phyloP scores from a whole-genome alignment of 2,888 invertebrate species.

The Microchrysa polita region DNA sequence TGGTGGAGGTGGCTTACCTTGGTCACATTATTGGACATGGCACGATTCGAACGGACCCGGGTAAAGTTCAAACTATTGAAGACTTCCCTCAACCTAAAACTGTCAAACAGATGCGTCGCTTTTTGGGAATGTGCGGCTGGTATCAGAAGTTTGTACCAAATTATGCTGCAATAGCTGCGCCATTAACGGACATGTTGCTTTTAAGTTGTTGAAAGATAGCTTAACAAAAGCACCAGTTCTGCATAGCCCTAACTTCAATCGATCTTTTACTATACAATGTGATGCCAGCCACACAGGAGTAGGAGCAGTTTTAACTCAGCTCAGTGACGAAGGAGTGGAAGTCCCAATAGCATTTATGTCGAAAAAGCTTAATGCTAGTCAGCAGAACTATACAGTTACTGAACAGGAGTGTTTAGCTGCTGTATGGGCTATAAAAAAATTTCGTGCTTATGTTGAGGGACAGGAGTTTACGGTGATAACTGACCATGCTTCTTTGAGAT shows the following conservation, averaged over 20 bases:
- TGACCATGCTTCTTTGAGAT: neutral
- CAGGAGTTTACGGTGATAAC: conserved; percentile 43
- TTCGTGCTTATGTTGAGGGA: conserved; percentile 47
- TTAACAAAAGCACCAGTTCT: neutral
- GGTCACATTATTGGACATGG: conserved; percentile 8
- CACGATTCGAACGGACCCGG: conserved; percentile 31
- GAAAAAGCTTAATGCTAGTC: neutral
- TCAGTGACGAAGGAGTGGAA: neutral
- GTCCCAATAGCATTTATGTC: neutral
- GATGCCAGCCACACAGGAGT: neutral
- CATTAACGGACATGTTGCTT: neutral
- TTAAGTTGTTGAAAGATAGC: neutral
- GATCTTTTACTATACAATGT: neutral
- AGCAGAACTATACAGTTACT: neutral
- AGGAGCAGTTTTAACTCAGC: neutral
- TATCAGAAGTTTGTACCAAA: neutral
- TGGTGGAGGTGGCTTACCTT: conserved; percentile 33
- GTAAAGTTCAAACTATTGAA: conserved; percentile 36
- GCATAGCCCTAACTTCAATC: neutral
- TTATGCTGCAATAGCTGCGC: neutral
- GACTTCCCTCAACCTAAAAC: conserved; percentile 42
- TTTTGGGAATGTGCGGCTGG: conserved; percentile 69
- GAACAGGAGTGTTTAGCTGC: neutral
- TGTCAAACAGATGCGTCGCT: conserved; percentile 38
- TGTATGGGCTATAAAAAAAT: conserved; percentile 21